Percentiles rank a stretch among this genome's conserved stretches.
These are phyloP conservation scores for Eurois occulta DNA, from an alignment of 2,888 invertebrate genomes.

Conservation along the genomic window DNA sequence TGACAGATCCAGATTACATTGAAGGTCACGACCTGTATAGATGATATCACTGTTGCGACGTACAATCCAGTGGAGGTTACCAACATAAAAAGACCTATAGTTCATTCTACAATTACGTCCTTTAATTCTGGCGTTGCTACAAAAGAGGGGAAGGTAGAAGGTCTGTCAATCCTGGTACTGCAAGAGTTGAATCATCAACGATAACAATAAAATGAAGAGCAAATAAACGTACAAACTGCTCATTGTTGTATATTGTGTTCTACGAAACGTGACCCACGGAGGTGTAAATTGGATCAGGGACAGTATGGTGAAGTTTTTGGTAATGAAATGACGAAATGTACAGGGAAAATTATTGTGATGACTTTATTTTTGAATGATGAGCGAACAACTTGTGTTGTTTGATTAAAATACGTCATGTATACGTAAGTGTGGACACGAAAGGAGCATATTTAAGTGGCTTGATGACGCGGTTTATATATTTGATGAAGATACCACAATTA, in stretches of 20 bases:
- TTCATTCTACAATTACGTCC: slow-evolving; percentile 44
- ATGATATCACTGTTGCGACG: slow-evolving; percentile 79
- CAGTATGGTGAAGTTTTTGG: slow-evolving; percentile 60
- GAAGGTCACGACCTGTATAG: slow-evolving; percentile 83
- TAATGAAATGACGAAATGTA: slow-evolving; percentile 38
- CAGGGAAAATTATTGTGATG: slow-evolving; percentile 28
- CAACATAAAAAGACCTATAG: slow-evolving; percentile 68
- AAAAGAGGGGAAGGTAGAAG: slow-evolving; percentile 66
- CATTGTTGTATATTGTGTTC: slow-evolving; percentile 70
- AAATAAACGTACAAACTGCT: slow-evolving; percentile 65
- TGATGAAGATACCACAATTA: not conserved
- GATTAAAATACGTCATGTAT: slow-evolving; percentile 27
- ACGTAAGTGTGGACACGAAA: slow-evolving; percentile 26
- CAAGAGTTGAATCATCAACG: slow-evolving; percentile 77
- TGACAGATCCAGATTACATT: slow-evolving; percentile 78
- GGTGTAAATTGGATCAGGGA: slow-evolving; percentile 70
- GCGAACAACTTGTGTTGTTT: slow-evolving; percentile 15
- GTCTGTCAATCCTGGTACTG: slow-evolving; percentile 70
- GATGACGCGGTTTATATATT: slow-evolving; percentile 6
- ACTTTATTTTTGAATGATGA: slow-evolving; percentile 42
- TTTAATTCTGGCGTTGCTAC: slow-evolving; percentile 40
- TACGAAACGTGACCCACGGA: slow-evolving; percentile 76
- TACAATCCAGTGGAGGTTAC: slow-evolving; percentile 71
- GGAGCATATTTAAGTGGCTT: slow-evolving; percentile 25
- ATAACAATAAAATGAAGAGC: slow-evolving; percentile 76